A percentile compares a stretch with the other conserved stretches of the same genome.
Conservation (phyloP, 2,888 invertebrate species). For the Strigamia crassipes region DNA sequence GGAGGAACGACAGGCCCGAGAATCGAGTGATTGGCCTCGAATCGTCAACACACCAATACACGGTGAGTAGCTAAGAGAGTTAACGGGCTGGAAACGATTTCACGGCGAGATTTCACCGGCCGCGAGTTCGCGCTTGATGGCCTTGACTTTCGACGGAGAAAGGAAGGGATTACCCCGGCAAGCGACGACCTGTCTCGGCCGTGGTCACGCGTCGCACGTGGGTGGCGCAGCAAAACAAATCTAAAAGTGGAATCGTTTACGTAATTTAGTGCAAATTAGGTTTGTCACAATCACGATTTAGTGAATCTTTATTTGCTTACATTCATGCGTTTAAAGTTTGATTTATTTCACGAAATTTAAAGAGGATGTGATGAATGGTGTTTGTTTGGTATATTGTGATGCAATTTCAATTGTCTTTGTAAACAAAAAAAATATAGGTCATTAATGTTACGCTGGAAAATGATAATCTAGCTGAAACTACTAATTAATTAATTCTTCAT, state of each 20-base stretch:
- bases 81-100: background rate
- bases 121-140: background rate
- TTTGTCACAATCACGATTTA: background rate
- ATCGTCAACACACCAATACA: constrained; percentile 15
- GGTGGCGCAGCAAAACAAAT: constrained; percentile 14
- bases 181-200: constrained; percentile 40
- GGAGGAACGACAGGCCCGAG: background rate
- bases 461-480: background rate
- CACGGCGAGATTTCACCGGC: background rate
- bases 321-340: background rate
- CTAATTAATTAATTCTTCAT: background rate
- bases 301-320: no score
- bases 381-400: background rate
- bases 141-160: constrained; percentile 42
- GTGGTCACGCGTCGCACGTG: constrained; percentile 38
- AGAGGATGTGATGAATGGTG: background rate
- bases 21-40: background rate
- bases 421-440: constrained; percentile 30
- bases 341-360: background rate
- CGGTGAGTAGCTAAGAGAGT: background rate
- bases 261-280: background rate
- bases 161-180: constrained; percentile 38
- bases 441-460: background rate
- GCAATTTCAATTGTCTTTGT: constrained; percentile 22
- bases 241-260: background rate